Percentiles rank a stretch among this genome's conserved stretches.
These are phyloP conservation scores for Xanthorhoe spadicearia DNA, from an alignment of 2,888 invertebrate genomes.

Conservation along the genomic window DNA sequence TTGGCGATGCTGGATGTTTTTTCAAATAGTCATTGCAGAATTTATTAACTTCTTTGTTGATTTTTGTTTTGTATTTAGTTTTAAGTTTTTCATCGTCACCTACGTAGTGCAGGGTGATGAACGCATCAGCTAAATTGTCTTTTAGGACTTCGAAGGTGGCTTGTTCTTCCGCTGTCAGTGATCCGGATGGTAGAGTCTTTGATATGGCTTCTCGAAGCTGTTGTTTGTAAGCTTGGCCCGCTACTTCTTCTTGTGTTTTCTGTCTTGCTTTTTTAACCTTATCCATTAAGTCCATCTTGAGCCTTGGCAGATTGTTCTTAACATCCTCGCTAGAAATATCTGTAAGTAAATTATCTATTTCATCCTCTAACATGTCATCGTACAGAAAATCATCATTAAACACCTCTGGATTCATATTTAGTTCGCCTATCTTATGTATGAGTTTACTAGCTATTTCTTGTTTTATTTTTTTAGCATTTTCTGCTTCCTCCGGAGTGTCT, in stretches of 20 bases:
- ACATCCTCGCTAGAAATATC: conserved; percentile 37
- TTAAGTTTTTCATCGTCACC: conserved; percentile 47
- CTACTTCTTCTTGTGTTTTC: conserved; percentile 50
- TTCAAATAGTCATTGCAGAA: conserved; percentile 62
- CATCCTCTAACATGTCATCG: conserved; percentile 55
- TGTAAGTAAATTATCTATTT: conserved; percentile 53
- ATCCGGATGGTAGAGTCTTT: conserved; percentile 52
- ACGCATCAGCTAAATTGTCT: conserved; percentile 65
- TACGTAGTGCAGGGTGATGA: conserved; percentile 59
- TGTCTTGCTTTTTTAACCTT: conserved; percentile 50
- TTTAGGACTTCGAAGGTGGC: conserved; percentile 59
- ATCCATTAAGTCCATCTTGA: conserved; percentile 51
- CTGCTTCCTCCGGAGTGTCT: conserved; percentile 41
- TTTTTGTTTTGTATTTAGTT: conserved; percentile 53
- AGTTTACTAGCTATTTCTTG: conserved; percentile 52
- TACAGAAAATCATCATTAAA: conserved; percentile 59
- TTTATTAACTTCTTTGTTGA: conserved; percentile 54
- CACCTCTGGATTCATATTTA: conserved; percentile 61
- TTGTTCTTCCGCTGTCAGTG: conserved; percentile 50
- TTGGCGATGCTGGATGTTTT: conserved; percentile 49
- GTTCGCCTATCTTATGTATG: conserved; percentile 55
- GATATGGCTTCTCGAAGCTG: conserved; percentile 57
- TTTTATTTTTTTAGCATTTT: conserved; percentile 47
- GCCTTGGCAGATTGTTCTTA: conserved; percentile 38
- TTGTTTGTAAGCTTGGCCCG: conserved; percentile 57